A percentile compares a stretch with the other conserved stretches of the same genome.
These are phyloP conservation scores for Noctua fimbriata DNA, from an alignment of 2,888 invertebrate genomes.

Conservation along the genomic window DNA sequence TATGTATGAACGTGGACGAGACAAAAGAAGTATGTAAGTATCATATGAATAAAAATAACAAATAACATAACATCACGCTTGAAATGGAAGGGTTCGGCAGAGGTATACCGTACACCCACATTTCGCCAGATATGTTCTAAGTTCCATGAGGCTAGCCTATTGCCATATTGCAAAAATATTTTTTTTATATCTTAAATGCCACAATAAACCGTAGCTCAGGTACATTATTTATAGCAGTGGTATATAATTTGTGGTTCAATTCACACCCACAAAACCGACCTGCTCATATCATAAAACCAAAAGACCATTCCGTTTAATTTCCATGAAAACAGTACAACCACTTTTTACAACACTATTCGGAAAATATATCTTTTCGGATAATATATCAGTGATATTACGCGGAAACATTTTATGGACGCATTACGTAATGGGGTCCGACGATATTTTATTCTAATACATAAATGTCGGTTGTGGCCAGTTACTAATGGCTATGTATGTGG, in stretches of 20 bases:
- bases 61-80: no score
- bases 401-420: conserved; percentile 85
- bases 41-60: no score
- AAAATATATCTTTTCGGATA: conserved; percentile 73
- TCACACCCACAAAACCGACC: neutral
- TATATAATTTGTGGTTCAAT: conserved; percentile 22
- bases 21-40: neutral
- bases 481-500: conserved; percentile 47
- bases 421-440: conserved; percentile 81
- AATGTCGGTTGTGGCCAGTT: conserved; percentile 59
- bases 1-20: neutral
- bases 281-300: conserved; percentile 37
- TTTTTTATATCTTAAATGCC: neutral
- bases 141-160: no score
- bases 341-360: conserved; percentile 65
- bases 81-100: no score
- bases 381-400: conserved; percentile 81
- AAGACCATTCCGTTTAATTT: conserved; percentile 50
- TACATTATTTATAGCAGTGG: conserved; percentile 1
- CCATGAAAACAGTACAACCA: conserved; percentile 46
- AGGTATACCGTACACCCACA: no score
- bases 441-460: conserved; percentile 80
- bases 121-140: no score
- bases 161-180: neutral
- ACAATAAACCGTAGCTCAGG: neutral